Conservation (phyloP, 1,140 invertebrate genomes). For the Aphelenchoides besseyi region DNA sequence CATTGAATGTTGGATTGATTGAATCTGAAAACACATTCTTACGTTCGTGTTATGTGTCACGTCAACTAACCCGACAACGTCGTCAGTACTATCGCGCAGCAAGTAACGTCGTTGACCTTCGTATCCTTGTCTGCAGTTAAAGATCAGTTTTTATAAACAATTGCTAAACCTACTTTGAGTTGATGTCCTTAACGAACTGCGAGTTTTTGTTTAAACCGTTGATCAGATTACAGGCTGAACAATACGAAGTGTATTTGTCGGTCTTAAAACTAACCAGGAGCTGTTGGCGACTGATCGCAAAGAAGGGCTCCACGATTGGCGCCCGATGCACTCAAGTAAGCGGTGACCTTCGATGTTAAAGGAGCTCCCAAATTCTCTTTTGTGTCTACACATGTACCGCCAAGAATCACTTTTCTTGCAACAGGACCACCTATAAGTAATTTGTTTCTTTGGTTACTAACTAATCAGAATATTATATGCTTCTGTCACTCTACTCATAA, state of each 20-base stretch:
- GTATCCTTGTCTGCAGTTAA: conserved; percentile 8
- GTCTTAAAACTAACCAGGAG: no score
- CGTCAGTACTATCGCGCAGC: background rate
- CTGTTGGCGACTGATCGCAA: background rate
- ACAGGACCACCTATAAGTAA: conserved; percentile 37
- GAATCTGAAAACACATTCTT: background rate
- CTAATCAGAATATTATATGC: no score
- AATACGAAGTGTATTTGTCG: no score
- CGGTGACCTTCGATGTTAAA: conserved; percentile 18
- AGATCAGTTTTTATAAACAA: background rate
- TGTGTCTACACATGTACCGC: conserved; percentile 40
- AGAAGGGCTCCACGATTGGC: conserved; percentile 2
- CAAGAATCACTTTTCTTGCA: conserved; percentile 39
- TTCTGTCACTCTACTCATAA: no score
- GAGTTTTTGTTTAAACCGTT: background rate
- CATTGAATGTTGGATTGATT: background rate
- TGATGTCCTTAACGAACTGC: conserved; percentile 8
- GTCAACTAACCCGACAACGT: background rate
- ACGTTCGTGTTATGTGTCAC: no score
- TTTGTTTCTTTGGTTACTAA: background rate
- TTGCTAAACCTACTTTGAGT: background rate
- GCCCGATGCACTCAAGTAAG: conserved; percentile 3
- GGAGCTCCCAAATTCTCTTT: conserved; percentile 30
- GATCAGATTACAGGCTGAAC: background rate
- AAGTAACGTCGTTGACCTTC: background rate